A percentile compares a stretch with the other conserved stretches of the same genome.
Evolutionary conservation across 2,113 vertebrate species (phyloP).

Genomic region (Lampris megalopsis): DNA sequence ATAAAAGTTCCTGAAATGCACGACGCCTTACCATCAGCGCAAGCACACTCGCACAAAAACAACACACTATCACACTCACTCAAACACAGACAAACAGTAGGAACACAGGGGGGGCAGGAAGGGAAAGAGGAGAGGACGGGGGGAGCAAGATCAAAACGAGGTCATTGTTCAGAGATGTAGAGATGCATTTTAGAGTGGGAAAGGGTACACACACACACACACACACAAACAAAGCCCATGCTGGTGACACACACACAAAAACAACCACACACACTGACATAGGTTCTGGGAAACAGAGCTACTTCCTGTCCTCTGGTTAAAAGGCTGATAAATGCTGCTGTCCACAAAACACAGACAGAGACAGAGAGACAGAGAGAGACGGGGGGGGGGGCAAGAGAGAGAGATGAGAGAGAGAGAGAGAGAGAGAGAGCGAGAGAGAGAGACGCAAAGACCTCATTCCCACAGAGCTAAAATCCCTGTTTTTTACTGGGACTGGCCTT

Average conservation of each 20-base stretch:
- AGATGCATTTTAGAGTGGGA: conserved; percentile 35
- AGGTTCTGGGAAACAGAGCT: conserved; percentile 24
- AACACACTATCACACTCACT: not conserved
- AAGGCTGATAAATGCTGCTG: not conserved
- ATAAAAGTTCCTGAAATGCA: conserved; percentile 63
- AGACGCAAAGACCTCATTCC: no score
- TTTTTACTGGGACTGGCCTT: no score
- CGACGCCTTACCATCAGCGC: no score
- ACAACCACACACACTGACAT: not conserved
- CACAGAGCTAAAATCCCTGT: no score
- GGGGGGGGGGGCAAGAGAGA: no score
- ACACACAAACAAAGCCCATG: conserved; percentile 3
- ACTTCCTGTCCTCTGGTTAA: conserved; percentile 5
- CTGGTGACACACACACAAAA: not conserved
- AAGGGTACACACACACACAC: conserved; percentile 16
- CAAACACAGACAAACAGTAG: conserved; percentile 25
- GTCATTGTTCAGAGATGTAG: conserved; percentile 47
- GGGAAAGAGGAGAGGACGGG: not conserved
- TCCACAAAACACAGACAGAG: conserved; percentile 16
- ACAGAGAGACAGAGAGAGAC: not conserved
- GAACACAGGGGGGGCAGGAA: conserved; percentile 44
- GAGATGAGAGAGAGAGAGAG: no score
- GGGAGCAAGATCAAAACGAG: conserved; percentile 47
- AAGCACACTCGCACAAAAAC: conserved; percentile 7
- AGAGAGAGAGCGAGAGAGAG: no score